Base-by-base conservation (phyloP, 1,140 invertebrate species). In the Trypoxylus dichotomus region DNA sequence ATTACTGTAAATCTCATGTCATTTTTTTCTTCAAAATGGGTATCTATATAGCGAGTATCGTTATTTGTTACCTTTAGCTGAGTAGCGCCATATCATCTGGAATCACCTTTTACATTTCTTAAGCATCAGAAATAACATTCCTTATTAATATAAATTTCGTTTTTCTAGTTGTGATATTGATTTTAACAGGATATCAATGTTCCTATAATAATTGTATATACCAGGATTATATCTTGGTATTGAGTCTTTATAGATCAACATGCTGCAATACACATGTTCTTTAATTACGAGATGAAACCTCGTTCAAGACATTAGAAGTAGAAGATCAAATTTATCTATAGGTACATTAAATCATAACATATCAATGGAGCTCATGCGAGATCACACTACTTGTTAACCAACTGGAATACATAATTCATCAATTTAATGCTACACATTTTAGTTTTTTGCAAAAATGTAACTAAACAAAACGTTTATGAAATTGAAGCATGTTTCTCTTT, bases 381-480 rank as follows among this genome's bases (percentile, higher is more conserved):
- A 37, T 37, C 32, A 37, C 32, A 7, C 32, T 37, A 7, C 10
- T 8, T 37, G 32, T 37, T 37, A 37, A 37, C 32, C 32, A 37
- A 37, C 32, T 37, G 5, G 32, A 37, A 37, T 5, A 37, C 10
- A 37, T 37, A 37, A 37, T 37, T 37, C 32, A 32, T 32, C 7
- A 32, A 32, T 32, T 32, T 32, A 32, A 32, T 32, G 32, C 73
- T 76, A 80, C 79, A 7, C 7, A 7, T 32, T 32, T 32, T 32
- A 32, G 2, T 37, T 37, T 37, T 37, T 37, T 2, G 32, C 32
- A 37, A 37, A 37, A 7, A 32, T 32, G 7, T 32, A 2, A 32
- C 29, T 32, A 32, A 32, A 32, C 29, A 54, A 54, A 5, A 47
- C 43, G 11, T 47, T n/a, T n/a, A 3, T 54, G 47, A 6, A 54